phyloP scores from a whole-genome alignment of 2,113 vertebrate genomes.

The Rousettus leschenaultii region DNA sequence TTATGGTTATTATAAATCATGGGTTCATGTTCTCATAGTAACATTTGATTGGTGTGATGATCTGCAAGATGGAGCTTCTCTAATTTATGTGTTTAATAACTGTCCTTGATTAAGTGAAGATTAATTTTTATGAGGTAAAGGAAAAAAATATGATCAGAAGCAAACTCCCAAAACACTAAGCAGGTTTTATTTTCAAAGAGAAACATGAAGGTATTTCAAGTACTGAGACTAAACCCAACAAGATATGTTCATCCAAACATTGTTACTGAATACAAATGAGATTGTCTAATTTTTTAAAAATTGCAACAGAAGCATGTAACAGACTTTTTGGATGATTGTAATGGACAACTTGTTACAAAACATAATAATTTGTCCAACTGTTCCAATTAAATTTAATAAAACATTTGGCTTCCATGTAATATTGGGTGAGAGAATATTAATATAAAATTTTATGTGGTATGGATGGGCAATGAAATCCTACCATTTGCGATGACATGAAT shows the following conservation, averaged over 20 bases:
- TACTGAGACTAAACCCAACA: not conserved
- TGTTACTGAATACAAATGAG: not conserved
- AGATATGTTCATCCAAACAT: not conserved
- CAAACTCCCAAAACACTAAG: not conserved
- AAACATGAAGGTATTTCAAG: not conserved
- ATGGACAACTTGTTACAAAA: not conserved
- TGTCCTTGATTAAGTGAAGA: not conserved
- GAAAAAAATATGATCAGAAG: not conserved
- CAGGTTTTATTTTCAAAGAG: constrained; percentile 18
- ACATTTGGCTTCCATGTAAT: not conserved
- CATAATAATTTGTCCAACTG: not conserved
- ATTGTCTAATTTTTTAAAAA: not conserved
- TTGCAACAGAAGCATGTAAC: not conserved
- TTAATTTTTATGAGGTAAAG: constrained; percentile 24
- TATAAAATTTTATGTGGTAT: not conserved
- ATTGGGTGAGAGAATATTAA: not conserved
- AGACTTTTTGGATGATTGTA: not conserved
- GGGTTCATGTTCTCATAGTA: not conserved
- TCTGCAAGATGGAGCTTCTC: not conserved
- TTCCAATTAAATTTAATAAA: not conserved
- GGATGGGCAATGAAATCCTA: not conserved
- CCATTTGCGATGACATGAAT: no score
- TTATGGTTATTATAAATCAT: constrained; percentile 16
- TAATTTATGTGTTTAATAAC: constrained; percentile 22
- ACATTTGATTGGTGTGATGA: constrained; percentile 12